Conservation (phyloP, 2,113 vertebrate species). For the Telmatochromis bifrenatus region DNA sequence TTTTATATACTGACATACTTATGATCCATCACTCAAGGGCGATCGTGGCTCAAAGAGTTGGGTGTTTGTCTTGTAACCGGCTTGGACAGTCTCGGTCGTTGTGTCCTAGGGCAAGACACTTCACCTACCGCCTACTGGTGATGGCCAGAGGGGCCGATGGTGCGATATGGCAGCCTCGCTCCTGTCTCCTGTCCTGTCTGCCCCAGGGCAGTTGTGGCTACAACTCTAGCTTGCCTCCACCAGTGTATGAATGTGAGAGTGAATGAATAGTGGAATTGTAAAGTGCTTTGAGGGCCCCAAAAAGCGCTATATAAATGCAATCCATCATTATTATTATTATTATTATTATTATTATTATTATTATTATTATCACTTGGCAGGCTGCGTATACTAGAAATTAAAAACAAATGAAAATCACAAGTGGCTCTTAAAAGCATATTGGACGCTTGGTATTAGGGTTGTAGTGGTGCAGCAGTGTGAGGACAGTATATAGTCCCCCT, state of each 20-base stretch:
- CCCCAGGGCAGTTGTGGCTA: not conserved
- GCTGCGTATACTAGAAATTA: not conserved
- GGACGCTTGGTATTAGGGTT: not conserved
- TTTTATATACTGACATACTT: not conserved
- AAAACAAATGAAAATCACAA: not conserved
- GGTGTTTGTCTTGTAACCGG: not conserved
- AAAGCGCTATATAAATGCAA: not conserved
- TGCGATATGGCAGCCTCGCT: rapidly evolving
- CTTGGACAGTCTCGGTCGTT: not conserved
- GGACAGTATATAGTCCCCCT: not conserved
- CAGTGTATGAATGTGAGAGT: not conserved
- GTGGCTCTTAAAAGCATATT: not conserved
- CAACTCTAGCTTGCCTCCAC: not conserved
- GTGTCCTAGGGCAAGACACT: not conserved
- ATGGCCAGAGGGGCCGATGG: not conserved
- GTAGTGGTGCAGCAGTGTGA: not conserved
- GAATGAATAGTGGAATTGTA: not conserved
- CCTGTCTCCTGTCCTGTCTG: not conserved
- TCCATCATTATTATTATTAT: not conserved
- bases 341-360: not conserved
- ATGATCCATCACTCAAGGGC: not conserved
- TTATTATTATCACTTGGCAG: not conserved
- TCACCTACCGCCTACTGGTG: not conserved
- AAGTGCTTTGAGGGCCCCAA: not conserved
- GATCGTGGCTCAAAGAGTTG: not conserved